Evolutionary conservation across 2,888 invertebrate genomes (phyloP), one percentile per base, ranked within the genome.

Genomic region (Sarcophaga subvicina): DNA sequence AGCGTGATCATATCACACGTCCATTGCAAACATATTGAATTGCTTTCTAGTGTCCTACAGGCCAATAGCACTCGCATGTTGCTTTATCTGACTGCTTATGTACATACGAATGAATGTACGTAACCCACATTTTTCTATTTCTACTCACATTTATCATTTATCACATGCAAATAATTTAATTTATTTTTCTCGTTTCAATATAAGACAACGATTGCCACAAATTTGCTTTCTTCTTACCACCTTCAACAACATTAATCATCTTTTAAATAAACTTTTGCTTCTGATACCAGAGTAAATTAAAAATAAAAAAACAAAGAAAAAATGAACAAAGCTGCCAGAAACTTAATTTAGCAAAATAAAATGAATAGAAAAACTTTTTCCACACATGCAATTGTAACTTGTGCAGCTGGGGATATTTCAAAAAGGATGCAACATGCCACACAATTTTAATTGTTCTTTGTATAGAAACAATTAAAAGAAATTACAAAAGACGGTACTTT

Each of bases 221-320:
- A 37, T 37, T 37, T 37, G 37, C 37, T 37, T 37, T 70, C 60
- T 75, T 76, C 59, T 66, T 73, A 70, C 70, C 70, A 80, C 47
- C 73, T 71, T 84, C 14, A 20, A 27, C 69, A 69, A 45, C 69
- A 85, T 81, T 85, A 81, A 85, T 85, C 85, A 85, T 81, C 67
- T 81, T 81, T 70, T 47, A 85, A 77, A 80, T 63, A 80, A 85
- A 77, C 72, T 81, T 72, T 25, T 20, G n/a, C 3, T 72, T 80
- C 20, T 60, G 37, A n/a, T 72, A 11, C 4, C 25, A 27, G 5
- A n/a, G 37, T 37, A 37, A 37, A 22, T 17, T 80, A 37, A 64
- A 64, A 37, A 14, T 37, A 11, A 20, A 67, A 59, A 63, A 66
- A 11, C 66, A 27, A 27, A 0, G 5, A 37, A 62, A 17, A 54